Evolutionary conservation across 2,797 vertebrate genomes (phyloP), one percentile per base, ranked within the genome.

Genomic region (Paramormyrops hopkinsi): DNA sequence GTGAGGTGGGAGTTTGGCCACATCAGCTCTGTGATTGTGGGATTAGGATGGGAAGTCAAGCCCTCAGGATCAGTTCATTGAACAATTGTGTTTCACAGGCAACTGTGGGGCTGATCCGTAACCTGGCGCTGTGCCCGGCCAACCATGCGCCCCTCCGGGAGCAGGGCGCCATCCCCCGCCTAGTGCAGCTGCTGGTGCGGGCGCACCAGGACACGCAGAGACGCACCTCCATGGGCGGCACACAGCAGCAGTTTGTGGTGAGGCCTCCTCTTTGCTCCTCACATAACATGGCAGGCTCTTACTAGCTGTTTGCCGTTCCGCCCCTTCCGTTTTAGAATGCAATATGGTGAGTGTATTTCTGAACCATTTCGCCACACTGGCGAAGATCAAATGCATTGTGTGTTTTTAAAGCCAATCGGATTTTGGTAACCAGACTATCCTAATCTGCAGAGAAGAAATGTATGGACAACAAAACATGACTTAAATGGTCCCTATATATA

Each of bases 201-300:
- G 99, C 98, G 33, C 99, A 99, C 90, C 99, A 99, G 92, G 99
- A 99, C 69, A 99, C 98, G 88, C 98, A 99, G 94, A 97, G 98
- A 84, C 98, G 98, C 46, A 99, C 99, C 3, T 99, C 98, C 48
- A 99, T 99, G 98, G 98, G 98, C 0, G 98, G 98, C 51, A 99
- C 98, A 51, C 98, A 99, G 90, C 98, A 99, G 93, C 98, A 99
- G 94, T 99, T 99, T 65, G 98, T 99, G 97, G 98, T 99, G 90
- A 89, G 96, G 91, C 2, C 2, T 53, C 48, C 2, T 0, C 0
- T 2, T 12, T 90, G 12, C 12, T n/a, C 79, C 19, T 83, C 69
- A 17, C 9, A 1, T 73, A 73, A 65, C 59, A 29, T 11, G 59
- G 8, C 3, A 11, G 59, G 59, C 9, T 59, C 59, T 62, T 62